Evolutionary conservation across 2,888 invertebrate genomes (phyloP).

Genomic region (Timema podura): DNA sequence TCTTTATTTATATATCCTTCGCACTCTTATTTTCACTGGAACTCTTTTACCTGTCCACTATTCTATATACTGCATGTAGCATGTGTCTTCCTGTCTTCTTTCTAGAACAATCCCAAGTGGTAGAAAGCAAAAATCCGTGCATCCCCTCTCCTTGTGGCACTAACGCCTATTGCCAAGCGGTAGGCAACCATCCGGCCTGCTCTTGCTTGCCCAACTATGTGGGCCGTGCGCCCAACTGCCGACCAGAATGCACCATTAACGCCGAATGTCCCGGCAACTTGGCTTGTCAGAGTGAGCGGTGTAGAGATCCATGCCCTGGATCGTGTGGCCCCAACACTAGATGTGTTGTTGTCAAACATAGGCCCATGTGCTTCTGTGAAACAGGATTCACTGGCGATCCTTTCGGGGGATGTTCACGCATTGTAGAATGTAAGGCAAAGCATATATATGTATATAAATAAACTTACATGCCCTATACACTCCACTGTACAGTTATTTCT

Average conservation of each 20-base stretch:
- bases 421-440: conserved; percentile 43
- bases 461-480: not conserved
- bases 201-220: conserved; percentile 74
- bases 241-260: conserved; percentile 80
- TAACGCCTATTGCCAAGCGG: conserved; percentile 74
- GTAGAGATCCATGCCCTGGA: conserved; percentile 78
- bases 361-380: conserved; percentile 76
- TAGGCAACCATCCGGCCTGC: conserved; percentile 73
- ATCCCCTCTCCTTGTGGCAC: conserved; percentile 80
- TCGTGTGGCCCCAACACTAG: conserved; percentile 75
- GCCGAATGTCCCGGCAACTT: conserved; percentile 79
- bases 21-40: no score
- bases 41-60: conserved; percentile 11
- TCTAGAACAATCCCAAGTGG: conserved; percentile 24
- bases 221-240: conserved; percentile 79
- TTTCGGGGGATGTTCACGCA: conserved; percentile 64
- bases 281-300: conserved; percentile 78
- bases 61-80: conserved; percentile 14
- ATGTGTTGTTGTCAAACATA: conserved; percentile 78
- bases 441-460: not conserved
- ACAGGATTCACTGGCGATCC: conserved; percentile 81
- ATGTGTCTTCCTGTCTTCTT: conserved; percentile 17
- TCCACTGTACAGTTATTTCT: no score
- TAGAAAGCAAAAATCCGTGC: conserved; percentile 63
- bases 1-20: not conserved